Conservation (phyloP, 1,140 invertebrate genomes). For the Reticulitermes speratus region DNA sequence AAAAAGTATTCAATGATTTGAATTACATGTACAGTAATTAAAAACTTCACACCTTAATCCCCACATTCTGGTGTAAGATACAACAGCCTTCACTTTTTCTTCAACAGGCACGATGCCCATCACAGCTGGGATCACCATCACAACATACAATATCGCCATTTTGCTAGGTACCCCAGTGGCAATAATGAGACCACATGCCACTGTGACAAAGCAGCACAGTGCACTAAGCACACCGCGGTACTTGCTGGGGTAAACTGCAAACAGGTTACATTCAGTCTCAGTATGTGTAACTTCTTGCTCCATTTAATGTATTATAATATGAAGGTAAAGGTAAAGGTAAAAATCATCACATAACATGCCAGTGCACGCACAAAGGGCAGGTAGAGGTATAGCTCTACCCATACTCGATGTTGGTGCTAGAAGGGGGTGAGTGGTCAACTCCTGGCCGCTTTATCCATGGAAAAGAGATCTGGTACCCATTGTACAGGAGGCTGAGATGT, state of each 20-base stretch:
- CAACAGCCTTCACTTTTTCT: not conserved
- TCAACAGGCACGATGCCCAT: constrained; percentile 13
- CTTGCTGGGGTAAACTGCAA: constrained; percentile 7
- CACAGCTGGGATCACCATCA: constrained; percentile 8
- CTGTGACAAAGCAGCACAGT: not conserved
- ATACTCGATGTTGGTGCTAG: no score
- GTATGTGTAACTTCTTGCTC: not conserved
- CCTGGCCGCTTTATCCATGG: no score
- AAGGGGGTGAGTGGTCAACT: no score
- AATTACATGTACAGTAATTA: no score
- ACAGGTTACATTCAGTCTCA: not conserved
- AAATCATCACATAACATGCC: no score
- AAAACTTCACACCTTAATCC: not conserved
- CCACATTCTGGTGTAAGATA: not conserved
- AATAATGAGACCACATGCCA: not conserved
- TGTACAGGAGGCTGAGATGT: no score
- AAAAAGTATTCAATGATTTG: no score
- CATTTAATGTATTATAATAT: no score
- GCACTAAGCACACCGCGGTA: not conserved
- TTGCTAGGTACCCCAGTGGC: not conserved
- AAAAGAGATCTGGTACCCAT: no score
- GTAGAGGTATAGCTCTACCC: no score
- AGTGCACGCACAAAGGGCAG: no score
- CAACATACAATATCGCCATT: not conserved
- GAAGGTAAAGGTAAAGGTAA: no score